Evolutionary conservation across 1,140 invertebrate genomes (phyloP).

Genomic region (Tetramorium simillimum): DNA sequence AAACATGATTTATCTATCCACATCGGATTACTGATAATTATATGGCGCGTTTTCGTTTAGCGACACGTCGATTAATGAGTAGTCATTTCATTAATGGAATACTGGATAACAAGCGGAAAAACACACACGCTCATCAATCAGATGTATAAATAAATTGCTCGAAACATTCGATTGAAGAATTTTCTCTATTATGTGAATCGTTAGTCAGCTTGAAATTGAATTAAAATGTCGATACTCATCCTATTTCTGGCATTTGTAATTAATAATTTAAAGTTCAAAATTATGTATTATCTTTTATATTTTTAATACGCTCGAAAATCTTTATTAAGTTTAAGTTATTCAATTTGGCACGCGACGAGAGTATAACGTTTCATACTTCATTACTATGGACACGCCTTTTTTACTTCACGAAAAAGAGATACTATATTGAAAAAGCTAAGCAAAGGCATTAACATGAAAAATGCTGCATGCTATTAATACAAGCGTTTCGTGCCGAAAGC

Average conservation of each 20-base stretch:
- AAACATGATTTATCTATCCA: conserved; percentile 48
- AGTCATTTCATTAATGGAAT: conserved; percentile 56
- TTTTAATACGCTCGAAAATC: background rate
- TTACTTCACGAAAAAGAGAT: background rate
- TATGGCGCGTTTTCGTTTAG: conserved; percentile 6
- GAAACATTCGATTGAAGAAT: conserved; percentile 46
- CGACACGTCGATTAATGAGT: conserved; percentile 45
- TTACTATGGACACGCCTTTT: background rate
- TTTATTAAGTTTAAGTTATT: conserved; percentile 7
- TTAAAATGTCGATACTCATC: background rate
- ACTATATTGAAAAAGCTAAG: background rate
- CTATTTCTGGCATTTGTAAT: background rate
- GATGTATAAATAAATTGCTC: conserved; percentile 41
- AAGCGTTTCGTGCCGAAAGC: background rate
- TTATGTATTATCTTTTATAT: background rate
- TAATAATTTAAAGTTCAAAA: conserved; percentile 3
- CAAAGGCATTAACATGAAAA: conserved; percentile 31
- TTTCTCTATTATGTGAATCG: background rate
- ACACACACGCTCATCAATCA: conserved; percentile 2
- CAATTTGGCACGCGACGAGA: background rate
- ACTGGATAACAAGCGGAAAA: conserved; percentile 45
- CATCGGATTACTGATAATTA: conserved; percentile 51
- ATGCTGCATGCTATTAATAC: conserved; percentile 12
- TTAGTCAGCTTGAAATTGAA: conserved; percentile 13
- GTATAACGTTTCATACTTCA: conserved; percentile 8